A percentile compares a stretch with the other conserved stretches of the same genome.
Evolutionary conservation across 2,888 invertebrate species (phyloP).

Genomic region (Phoronis australis): DNA sequence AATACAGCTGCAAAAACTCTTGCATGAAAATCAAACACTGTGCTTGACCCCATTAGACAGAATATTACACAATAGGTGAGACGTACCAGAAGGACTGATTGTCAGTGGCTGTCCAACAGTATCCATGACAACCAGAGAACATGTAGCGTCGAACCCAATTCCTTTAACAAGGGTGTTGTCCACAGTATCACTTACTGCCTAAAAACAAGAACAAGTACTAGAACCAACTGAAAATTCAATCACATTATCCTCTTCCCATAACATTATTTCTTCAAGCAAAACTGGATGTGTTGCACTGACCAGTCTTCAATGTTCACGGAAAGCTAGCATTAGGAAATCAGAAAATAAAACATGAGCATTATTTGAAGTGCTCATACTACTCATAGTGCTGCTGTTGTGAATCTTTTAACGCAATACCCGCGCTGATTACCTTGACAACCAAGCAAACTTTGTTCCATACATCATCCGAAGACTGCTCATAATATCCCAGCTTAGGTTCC

Average conservation of each 20-base stretch:
- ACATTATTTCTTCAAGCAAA: no score
- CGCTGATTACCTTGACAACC: conserved; percentile 67
- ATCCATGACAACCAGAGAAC: conserved; percentile 80
- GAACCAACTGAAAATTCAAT: no score
- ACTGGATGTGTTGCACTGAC: no score
- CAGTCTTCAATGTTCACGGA: no score
- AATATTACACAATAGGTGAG: neutral
- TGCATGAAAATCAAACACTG: no score
- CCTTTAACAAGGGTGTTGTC: conserved; percentile 55
- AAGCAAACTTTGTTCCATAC: conserved; percentile 74
- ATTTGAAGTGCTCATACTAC: neutral
- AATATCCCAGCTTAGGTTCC: conserved; percentile 71
- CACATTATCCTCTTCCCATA: no score
- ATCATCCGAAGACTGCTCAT: conserved; percentile 84
- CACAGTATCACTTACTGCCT: conserved; percentile 18
- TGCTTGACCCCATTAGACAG: no score
- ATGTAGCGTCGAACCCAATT: conserved; percentile 93
- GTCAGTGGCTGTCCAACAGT: conserved; percentile 56
- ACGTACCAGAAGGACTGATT: conserved; percentile 35
- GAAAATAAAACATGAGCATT: neutral
- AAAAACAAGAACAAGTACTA: conserved; percentile 4
- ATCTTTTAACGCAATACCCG: neutral
- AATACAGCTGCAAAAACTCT: no score
- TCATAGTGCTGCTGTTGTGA: neutral
- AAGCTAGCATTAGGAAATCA: neutral